Evolutionary conservation across 2,797 vertebrate genomes (phyloP).

Genomic region (Oreortyx pictus): DNA sequence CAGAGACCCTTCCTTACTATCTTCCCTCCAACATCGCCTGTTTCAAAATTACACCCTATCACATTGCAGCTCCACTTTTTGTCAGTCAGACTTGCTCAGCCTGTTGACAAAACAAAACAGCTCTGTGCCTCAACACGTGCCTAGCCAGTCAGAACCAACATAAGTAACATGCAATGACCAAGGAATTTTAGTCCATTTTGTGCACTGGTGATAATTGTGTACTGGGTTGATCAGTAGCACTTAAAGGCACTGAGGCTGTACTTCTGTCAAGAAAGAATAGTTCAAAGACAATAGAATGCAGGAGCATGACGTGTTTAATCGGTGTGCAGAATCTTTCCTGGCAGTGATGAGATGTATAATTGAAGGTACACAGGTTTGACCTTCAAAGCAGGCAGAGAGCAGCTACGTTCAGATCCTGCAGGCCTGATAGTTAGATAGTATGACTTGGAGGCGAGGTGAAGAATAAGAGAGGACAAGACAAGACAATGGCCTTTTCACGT

Average conservation of each 20-base stretch:
- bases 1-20: neutral
- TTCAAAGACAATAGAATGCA: neutral
- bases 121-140: neutral
- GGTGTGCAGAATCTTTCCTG: neutral
- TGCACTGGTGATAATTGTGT: neutral
- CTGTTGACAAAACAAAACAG: neutral
- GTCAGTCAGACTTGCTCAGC: neutral
- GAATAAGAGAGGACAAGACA: neutral
- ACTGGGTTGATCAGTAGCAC: neutral
- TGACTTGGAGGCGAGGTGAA: neutral
- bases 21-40: accelerated
- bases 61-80: neutral
- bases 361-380: neutral
- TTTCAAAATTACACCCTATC: neutral
- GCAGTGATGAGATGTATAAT: neutral
- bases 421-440: neutral
- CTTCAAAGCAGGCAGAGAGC: neutral
- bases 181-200: neutral
- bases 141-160: neutral
- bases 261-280: accelerated
- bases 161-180: accelerated
- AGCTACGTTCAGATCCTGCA: neutral
- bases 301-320: neutral
- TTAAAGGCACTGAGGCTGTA: neutral
- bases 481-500: neutral